Evolutionary conservation across 2,888 invertebrate species (phyloP).

Genomic region (Scaptomyza reducta): DNA sequence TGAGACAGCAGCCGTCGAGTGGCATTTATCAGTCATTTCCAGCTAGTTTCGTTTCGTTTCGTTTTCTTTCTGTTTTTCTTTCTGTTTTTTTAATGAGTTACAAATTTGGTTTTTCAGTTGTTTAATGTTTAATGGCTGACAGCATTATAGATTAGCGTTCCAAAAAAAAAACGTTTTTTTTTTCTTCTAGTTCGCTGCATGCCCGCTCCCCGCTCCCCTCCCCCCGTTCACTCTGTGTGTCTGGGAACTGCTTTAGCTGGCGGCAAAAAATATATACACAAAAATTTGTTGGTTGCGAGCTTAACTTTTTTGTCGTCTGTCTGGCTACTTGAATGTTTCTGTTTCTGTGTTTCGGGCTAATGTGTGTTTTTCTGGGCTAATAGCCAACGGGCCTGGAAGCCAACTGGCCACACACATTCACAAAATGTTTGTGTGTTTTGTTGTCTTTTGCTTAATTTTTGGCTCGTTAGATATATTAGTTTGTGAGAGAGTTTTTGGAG

Average conservation of each 20-base stretch:
- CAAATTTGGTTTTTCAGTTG: conserved; percentile 78
- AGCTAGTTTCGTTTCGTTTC: conserved; percentile 58
- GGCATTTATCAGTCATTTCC: conserved; percentile 76
- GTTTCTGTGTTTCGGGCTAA: conserved; percentile 42
- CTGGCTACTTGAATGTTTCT: conserved; percentile 57
- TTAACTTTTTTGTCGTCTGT: conserved; percentile 31
- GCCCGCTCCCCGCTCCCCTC: neutral
- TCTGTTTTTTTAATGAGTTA: conserved; percentile 73
- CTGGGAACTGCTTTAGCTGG: conserved; percentile 69
- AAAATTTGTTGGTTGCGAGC: conserved; percentile 33
- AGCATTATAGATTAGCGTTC: conserved; percentile 76
- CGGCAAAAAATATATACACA: conserved; percentile 46
- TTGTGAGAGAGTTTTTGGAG: conserved; percentile 41
- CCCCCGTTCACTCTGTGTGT: conserved; percentile 1
- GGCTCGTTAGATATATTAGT: conserved; percentile 66
- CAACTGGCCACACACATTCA: conserved; percentile 30
- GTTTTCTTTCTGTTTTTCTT: conserved; percentile 4
- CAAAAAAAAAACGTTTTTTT: conserved; percentile 55
- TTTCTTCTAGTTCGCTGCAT: conserved; percentile 40
- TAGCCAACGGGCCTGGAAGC: conserved; percentile 64
- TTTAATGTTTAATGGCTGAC: conserved; percentile 78
- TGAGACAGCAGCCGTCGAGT: conserved; percentile 68
- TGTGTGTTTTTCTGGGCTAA: conserved; percentile 75
- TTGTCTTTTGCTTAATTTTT: conserved; percentile 41
- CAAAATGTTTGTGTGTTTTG: conserved; percentile 6